Base-by-base conservation (phyloP, 2,113 vertebrate species). In the Sarotherodon lohbergeri region DNA sequence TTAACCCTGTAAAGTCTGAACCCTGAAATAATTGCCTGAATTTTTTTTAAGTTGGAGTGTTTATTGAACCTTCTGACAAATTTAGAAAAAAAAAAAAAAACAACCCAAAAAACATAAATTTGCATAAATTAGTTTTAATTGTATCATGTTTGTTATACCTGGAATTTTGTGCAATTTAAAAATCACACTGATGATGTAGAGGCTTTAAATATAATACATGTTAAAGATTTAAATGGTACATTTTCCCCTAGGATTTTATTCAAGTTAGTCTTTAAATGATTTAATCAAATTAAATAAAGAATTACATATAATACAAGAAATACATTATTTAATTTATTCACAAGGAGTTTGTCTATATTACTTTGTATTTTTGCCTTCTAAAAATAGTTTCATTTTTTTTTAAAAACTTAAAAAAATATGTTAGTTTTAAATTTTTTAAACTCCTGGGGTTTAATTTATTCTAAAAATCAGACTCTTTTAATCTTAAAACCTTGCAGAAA, bases 371-470 rank as follows among this genome's bases (percentile, higher is more conserved):
- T 19, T 19, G 24, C 4, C 43, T 76, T 11, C 2, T 76, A 76
- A 11, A 48, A 27, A 29, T 29, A 76, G 4, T 19, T 50, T 76
- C 14, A 14, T 17, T 48, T 73, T 43, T 73, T 43, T n/a, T 13
- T 0, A 0, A 1, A 5, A 1, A 36, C 34, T 34, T 34, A 7
- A 7, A 34, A 34, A 6, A 6, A 32, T 32, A 32, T 32, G 29
- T 32, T 32, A 32, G 34, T 34, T 34, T 34, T 7, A 7, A 36
- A 9, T 56, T 24, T 59, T 61, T 1, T 9, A 32, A 63, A 66
- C 6, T 17, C 6, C 43, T 10, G 29, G 9, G 57, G 16, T 61
- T 61, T 34, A 34, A 19, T 61, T 61, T 61, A 61, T 34, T 61
- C 57, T 61, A 61, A 10, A 61, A 61, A 61, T 4, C 3, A 2